Percentiles rank a stretch among this genome's conserved stretches.
Evolutionary conservation across 2,888 invertebrate species (phyloP).

Genomic region (Uloborus plumipes): DNA sequence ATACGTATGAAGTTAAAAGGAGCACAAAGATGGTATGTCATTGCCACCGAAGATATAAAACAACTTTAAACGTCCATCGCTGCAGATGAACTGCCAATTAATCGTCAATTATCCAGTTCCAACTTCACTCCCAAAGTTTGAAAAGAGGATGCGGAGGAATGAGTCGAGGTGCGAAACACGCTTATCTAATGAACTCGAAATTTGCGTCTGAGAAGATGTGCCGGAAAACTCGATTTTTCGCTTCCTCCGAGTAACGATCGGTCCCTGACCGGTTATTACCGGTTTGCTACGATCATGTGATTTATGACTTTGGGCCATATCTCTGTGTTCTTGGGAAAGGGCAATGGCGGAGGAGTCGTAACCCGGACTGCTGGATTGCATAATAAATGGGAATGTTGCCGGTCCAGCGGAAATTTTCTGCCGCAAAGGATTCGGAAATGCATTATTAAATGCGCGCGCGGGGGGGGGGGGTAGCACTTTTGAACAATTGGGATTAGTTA

Average conservation of each 20-base stretch:
- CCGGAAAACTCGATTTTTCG: constrained; percentile 40
- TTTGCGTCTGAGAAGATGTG: constrained; percentile 17
- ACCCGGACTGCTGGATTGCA: constrained; percentile 19
- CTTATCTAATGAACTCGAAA: constrained; percentile 23
- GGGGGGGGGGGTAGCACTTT: not conserved
- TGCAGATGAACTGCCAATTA: too few species aligned
- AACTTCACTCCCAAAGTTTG: too few species aligned
- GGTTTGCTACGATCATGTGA: constrained; percentile 36
- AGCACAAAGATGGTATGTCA: too few species aligned
- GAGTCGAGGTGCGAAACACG: not conserved
- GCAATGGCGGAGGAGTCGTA: constrained; percentile 9
- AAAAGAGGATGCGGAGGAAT: too few species aligned
- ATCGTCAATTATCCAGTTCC: too few species aligned
- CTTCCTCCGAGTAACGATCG: constrained; percentile 38
- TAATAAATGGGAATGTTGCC: constrained; percentile 35
- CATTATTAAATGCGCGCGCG: constrained; percentile 3
- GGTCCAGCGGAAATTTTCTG: constrained; percentile 15
- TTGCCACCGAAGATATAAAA: too few species aligned
- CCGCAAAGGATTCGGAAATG: constrained; percentile 17
- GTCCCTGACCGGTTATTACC: constrained; percentile 29
- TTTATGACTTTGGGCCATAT: constrained; percentile 30
- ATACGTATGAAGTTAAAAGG: too few species aligned
- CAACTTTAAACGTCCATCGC: too few species aligned
- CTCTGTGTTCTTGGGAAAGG: constrained; percentile 20
- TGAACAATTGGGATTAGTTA: constrained; percentile 6